These are phyloP conservation scores for Tenodera sinensis DNA, from an alignment of 2,888 invertebrate genomes.

Conservation along the genomic window DNA sequence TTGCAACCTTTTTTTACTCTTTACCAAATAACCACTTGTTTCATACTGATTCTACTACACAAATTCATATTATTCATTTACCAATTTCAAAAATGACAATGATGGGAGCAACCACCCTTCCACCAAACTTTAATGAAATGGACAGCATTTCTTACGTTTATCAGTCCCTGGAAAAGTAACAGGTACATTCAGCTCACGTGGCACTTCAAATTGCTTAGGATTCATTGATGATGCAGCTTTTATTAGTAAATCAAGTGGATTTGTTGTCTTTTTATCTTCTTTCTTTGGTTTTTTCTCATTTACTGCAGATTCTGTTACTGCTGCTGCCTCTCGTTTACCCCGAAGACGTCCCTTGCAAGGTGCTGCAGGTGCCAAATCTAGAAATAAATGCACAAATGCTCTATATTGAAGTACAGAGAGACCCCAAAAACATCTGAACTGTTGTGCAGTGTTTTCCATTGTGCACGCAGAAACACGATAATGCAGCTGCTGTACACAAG, in stretches of 20 bases:
- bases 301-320: neutral
- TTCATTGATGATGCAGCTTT: constrained; percentile 81
- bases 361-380: neutral
- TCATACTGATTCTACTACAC: no score
- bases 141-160: constrained; percentile 53
- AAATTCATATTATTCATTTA: no score
- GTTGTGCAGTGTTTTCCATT: no score
- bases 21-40: no score
- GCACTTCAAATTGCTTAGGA: constrained; percentile 86
- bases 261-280: constrained; percentile 31
- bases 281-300: constrained; percentile 8
- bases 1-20: no score
- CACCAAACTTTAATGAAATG: neutral
- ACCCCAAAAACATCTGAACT: no score
- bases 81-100: no score
- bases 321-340: constrained; percentile 1
- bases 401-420: neutral
- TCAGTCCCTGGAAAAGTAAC: constrained; percentile 79
- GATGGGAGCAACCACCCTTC: neutral
- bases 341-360: neutral
- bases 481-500: no score
- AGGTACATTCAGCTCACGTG: constrained; percentile 72
- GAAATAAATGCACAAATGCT: neutral
- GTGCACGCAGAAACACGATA: no score
- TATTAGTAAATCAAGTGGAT: constrained; percentile 70